Percentiles rank a stretch among this genome's conserved stretches.
Evolutionary conservation across 2,113 vertebrate genomes (phyloP).

Genomic region (Bombycilla garrulus): DNA sequence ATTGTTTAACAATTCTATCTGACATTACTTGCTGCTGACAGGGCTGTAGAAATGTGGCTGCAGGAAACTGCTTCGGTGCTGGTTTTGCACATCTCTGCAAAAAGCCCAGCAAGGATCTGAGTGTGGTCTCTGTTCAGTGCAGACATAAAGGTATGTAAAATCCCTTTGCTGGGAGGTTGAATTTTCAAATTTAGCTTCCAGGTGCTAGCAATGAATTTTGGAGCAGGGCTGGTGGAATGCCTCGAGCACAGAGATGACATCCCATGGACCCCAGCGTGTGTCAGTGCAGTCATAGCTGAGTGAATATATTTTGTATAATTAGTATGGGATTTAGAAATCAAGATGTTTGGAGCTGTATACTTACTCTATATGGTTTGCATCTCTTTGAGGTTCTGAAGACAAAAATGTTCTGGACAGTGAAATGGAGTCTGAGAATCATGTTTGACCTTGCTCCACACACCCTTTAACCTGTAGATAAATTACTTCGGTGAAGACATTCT

Average conservation of each 20-base stretch:
- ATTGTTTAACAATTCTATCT: background rate
- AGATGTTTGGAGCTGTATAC: background rate
- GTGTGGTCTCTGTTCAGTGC: background rate
- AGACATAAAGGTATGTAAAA: background rate
- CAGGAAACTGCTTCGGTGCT: background rate
- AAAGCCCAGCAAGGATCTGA: background rate
- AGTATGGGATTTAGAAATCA: background rate
- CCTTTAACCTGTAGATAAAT: background rate
- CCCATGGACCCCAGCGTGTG: background rate
- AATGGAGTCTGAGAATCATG: background rate
- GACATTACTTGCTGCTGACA: background rate
- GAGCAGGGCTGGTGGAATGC: background rate
- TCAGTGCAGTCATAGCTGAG: background rate
- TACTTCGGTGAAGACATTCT: background rate
- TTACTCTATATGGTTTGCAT: background rate
- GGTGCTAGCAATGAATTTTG: background rate
- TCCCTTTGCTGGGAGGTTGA: background rate
- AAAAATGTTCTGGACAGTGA: background rate
- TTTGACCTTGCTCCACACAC: background rate
- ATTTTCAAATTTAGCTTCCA: background rate
- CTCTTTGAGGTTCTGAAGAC: background rate
- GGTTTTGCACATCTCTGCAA: background rate
- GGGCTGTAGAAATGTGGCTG: background rate
- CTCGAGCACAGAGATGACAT: too few relatives aligned
- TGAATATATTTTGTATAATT: background rate